A percentile compares a stretch with the other conserved stretches of the same genome.
These are phyloP conservation scores for Sinosuthora webbiana DNA, from an alignment of 2,113 vertebrate genomes.

Conservation along the genomic window DNA sequence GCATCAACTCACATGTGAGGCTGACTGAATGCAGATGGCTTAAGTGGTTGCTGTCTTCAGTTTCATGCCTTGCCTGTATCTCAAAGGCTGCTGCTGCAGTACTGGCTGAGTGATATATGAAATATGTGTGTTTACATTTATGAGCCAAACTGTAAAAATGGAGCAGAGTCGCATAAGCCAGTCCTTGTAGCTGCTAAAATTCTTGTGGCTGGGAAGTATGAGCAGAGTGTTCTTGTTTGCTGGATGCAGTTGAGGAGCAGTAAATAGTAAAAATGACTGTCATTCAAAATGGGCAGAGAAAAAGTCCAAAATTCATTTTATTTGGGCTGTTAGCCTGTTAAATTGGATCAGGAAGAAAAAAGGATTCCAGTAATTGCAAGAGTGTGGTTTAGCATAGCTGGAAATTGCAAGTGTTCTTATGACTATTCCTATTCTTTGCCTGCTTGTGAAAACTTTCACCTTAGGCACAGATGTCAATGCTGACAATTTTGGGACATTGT, in stretches of 20 bases:
- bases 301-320: not conserved
- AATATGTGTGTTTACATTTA: conserved; percentile 8
- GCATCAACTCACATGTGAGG: not conserved
- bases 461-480: not conserved
- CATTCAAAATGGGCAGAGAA: not conserved
- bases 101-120: not conserved
- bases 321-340: not conserved
- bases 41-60: not conserved
- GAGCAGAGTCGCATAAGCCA: not conserved
- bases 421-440: not conserved
- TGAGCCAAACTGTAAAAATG: conserved; percentile 21
- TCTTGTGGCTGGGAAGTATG: not conserved
- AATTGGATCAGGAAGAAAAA: not conserved
- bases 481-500: not conserved
- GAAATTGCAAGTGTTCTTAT: not conserved
- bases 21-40: conserved; percentile 24
- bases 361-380: not conserved
- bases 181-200: not conserved
- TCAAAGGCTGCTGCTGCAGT: not conserved
- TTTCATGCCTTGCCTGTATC: not conserved
- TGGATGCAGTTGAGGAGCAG: not conserved
- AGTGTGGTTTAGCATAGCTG: not conserved
- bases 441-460: not conserved
- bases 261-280: not conserved
- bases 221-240: not conserved